Base-by-base conservation (phyloP, 2,888 invertebrate genomes). In the Habrosyne pyritoides region DNA sequence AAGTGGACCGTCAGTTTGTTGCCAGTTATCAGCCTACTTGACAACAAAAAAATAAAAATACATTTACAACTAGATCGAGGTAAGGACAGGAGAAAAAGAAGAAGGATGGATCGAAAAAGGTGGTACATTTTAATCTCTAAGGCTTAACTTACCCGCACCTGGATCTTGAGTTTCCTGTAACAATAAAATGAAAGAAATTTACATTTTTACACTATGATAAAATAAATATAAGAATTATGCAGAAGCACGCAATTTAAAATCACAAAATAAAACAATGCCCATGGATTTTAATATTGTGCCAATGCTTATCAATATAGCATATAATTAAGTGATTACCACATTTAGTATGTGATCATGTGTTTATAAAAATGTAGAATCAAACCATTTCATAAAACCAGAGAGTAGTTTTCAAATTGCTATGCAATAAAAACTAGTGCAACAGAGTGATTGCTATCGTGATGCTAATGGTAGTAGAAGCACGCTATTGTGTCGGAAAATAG, bases 141-240 rank as follows among this genome's bases (percentile, higher is more conserved):
- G 18, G 8, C 18, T 36, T 56, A 61, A 86, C 91, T 89, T 72
- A 91, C 91, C 89, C 52, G 80, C 65, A 54, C 81, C 86, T 48
- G 83, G 70, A 66, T 90, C 90, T 72, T 86, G 86, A 62, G 82
- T 73, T 75, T 89, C 91, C 91, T 91, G 91, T 28, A 91, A 91
- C 87, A 88, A 89, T 47, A 60, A 71, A 73, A 62, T 69, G 52
- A 52, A 36, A 36, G 10, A 33, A 57, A 52, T 53, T 52, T 50
- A 50, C 52, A 47, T 42, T 3, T 24, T 28, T 33, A 30, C 30
- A 47, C 21, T 30, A 42, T 47, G 10, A 56, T 53, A 55, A 58
- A 55, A 62, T 53, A 60, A 57, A 60, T 60, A 53, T 60, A 68
- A 64, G 67, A 58, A 63, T 60, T 55, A 71, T 68, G 73, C 73